phyloP scores from a whole-genome alignment of 2,113 vertebrate species.

The Pardalotus punctatus region DNA sequence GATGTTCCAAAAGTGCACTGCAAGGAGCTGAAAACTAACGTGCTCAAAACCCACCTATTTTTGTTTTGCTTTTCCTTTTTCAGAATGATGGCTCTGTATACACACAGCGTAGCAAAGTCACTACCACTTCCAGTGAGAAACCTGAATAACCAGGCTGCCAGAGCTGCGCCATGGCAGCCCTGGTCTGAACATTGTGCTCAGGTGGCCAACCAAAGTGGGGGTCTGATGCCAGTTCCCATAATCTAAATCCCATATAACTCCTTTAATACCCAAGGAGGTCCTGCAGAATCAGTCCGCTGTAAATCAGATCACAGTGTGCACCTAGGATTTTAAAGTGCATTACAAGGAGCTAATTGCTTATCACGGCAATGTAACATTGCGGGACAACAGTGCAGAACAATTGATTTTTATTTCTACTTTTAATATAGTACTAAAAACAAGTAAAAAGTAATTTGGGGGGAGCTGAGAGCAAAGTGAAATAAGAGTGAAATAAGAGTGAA shows the following conservation, averaged over 20 bases:
- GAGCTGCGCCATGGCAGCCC: background rate
- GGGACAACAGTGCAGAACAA: background rate
- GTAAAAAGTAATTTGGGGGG: background rate
- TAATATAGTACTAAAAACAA: background rate
- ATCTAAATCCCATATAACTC: slow-evolving; percentile 16
- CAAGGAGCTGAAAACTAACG: background rate
- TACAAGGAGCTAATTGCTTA: background rate
- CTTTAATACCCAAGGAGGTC: background rate
- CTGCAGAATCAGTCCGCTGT: background rate
- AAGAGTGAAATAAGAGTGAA: no score
- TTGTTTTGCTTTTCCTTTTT: background rate
- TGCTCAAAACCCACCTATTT: background rate
- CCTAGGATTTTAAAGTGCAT: background rate
- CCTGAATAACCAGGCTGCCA: background rate
- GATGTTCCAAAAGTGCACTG: background rate
- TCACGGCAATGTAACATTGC: background rate
- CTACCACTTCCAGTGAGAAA: background rate
- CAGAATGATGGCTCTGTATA: background rate
- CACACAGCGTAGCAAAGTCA: rapidly evolving
- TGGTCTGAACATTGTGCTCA: background rate
- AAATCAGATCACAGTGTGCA: slow-evolving; percentile 23
- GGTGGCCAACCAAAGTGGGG: background rate
- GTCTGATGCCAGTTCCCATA: background rate
- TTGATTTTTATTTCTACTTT: background rate
- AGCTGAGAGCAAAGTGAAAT: background rate